Conservation (phyloP, 2,888 invertebrate genomes). For the Eupithecia inturbata region DNA sequence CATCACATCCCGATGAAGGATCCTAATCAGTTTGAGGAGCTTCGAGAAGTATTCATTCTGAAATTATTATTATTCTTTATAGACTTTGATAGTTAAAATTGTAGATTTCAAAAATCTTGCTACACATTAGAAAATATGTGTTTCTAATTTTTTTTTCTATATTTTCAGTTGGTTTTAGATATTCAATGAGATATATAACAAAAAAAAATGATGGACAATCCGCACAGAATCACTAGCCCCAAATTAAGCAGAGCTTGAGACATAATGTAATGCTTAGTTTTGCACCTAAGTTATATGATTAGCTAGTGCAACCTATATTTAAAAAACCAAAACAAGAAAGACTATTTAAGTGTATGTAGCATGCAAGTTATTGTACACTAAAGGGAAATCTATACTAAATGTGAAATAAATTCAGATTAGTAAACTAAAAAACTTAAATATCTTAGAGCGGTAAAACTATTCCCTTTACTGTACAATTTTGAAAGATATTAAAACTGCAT, state of each 20-base stretch:
- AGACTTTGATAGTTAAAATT: too few species aligned
- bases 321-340: too few species aligned
- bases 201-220: too few species aligned
- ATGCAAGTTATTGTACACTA: constrained; percentile 82
- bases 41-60: constrained; percentile 81
- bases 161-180: not conserved
- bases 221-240: too few species aligned
- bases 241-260: too few species aligned
- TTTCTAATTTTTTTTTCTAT: not conserved
- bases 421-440: constrained; percentile 40
- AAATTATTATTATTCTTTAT: too few species aligned
- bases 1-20: constrained; percentile 75
- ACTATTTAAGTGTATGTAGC: constrained; percentile 53
- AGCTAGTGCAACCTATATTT: too few species aligned
- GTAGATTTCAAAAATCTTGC: too few species aligned
- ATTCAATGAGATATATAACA: too few species aligned
- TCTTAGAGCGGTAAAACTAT: constrained; percentile 79
- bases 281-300: not conserved
- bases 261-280: not conserved
- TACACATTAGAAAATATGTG: not conserved
- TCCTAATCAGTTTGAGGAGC: constrained; percentile 76
- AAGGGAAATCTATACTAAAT: constrained; percentile 71
- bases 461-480: constrained; percentile 81
- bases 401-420: constrained; percentile 37
- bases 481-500: constrained; percentile 65